These are phyloP conservation scores for Lagria hirta DNA, from an alignment of 2,888 invertebrate genomes.

Conservation along the genomic window DNA sequence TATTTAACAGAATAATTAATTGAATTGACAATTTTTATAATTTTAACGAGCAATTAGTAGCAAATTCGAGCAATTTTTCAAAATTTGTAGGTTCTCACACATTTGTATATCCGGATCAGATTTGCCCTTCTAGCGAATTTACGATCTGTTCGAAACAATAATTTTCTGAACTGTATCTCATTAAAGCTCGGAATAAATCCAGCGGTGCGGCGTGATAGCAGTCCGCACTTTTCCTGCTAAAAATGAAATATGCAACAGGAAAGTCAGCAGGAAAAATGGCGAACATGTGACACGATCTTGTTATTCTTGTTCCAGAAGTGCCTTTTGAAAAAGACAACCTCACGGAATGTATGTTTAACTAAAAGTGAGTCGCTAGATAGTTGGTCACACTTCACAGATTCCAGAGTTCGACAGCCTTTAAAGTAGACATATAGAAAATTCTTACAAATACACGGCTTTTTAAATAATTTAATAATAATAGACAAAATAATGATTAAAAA, in stretches of 20 bases:
- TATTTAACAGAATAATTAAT: no score
- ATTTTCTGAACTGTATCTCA: no score
- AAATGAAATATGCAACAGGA: constrained; percentile 20
- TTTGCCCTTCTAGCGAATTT: no score
- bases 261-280: constrained; percentile 15
- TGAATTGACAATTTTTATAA: no score
- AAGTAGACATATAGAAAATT: constrained; percentile 26
- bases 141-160: no score
- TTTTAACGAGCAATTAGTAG: no score
- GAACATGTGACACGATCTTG: constrained; percentile 13
- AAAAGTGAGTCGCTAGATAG: constrained; percentile 29
- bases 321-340: constrained; percentile 18
- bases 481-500: no score
- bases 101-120: no score
- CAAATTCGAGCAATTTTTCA: no score
- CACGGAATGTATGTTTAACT: constrained; percentile 27
- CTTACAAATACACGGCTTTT: no score
- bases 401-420: constrained; percentile 38
- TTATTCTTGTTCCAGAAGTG: constrained; percentile 22
- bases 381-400: constrained; percentile 40
- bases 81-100: no score
- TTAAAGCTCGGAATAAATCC: constrained; percentile 18
- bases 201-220: constrained; percentile 6
- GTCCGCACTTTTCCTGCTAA: constrained; percentile 15
- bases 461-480: no score